Evolutionary conservation across 2,888 invertebrate species (phyloP).

Genomic region (Dynastes hyllus): DNA sequence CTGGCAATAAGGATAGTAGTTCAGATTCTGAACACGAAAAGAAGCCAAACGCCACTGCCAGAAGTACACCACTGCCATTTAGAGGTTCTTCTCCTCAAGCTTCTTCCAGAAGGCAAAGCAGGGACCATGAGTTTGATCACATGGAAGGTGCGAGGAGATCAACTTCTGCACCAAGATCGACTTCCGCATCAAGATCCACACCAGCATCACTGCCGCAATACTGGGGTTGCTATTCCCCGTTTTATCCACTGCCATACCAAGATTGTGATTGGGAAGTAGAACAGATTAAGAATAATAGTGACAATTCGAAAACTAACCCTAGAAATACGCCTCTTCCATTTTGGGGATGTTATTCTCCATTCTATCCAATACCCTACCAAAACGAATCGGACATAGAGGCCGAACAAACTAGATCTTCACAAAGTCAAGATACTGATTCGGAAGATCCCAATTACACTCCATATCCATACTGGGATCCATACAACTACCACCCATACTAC

Average conservation of each 20-base stretch:
- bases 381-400: conserved; percentile 49
- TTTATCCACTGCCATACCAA: conserved; percentile 53
- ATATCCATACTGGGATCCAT: conserved; percentile 67
- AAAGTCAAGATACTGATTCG: conserved; percentile 50
- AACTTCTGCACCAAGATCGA: conserved; percentile 53
- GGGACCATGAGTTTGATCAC: conserved; percentile 38
- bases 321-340: conserved; percentile 44
- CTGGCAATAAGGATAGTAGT: conserved; percentile 12
- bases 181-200: conserved; percentile 56
- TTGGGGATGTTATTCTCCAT: conserved; percentile 48
- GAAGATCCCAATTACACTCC: conserved; percentile 58
- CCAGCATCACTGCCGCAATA: conserved; percentile 59
- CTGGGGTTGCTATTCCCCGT: conserved; percentile 63
- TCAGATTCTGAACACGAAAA: conserved; percentile 30
- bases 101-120: conserved; percentile 19
- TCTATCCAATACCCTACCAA: conserved; percentile 47
- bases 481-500: conserved; percentile 63
- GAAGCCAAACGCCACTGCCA: conserved; percentile 14
- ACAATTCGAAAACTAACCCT: conserved; percentile 20
- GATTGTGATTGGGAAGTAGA: conserved; percentile 44
- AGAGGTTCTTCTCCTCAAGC: conserved; percentile 46
- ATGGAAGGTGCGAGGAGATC: conserved; percentile 46
- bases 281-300: conserved; percentile 36
- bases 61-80: conserved; percentile 49
- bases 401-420: conserved; percentile 49